Evolutionary conservation across 2,797 vertebrate genomes (phyloP), one percentile per base, ranked within the genome.

Genomic region (Astyanax mexicanus): DNA sequence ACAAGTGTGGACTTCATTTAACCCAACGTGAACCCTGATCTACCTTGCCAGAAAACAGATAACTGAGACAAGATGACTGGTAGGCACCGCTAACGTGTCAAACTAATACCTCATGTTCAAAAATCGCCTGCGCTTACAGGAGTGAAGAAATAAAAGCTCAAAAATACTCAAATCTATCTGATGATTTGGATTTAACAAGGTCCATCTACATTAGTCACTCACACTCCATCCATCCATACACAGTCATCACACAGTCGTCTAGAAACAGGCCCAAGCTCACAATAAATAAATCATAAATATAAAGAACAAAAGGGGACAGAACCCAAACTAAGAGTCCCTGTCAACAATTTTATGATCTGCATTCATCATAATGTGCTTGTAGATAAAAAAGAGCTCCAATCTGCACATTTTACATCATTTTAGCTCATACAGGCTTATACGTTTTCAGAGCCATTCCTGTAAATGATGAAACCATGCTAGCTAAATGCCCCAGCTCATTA

Each of bases 271-370:
- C 37, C 75, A 69, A 55, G 60, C 87, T 81, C 81, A 80, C 65
- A 72, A 86, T 78, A 78, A 88, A 86, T 83, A 76, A 81, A 79
- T 55, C 44, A 60, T 73, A 71, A 82, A 40, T 79, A 81, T 78
- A 61, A 78, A 69, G 62, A 54, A 61, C 40, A 64, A 52, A 67
- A 80, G 71, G 55, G 70, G 51, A 77, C 80, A 80, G 51, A 79
- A 68, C 80, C 49, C 79, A 38, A 69, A 75, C 58, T 60, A 55
- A 71, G 64, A 38, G 74, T 68, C 84, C 73, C 61, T 78, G 69
- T 45, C 67, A 12, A 11, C 40, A 40, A 13, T 55, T 58, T 52
- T 60, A 69, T 27, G 37, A 38, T 74, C 61, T 65, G 73, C 74
- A 70, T 83, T 67, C 51, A 51, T 55, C 66, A 54, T 32, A 68